Evolutionary conservation across 2,113 vertebrate genomes (phyloP), one percentile per base, ranked within the genome.

Genomic region (Oryzias javanicus): DNA sequence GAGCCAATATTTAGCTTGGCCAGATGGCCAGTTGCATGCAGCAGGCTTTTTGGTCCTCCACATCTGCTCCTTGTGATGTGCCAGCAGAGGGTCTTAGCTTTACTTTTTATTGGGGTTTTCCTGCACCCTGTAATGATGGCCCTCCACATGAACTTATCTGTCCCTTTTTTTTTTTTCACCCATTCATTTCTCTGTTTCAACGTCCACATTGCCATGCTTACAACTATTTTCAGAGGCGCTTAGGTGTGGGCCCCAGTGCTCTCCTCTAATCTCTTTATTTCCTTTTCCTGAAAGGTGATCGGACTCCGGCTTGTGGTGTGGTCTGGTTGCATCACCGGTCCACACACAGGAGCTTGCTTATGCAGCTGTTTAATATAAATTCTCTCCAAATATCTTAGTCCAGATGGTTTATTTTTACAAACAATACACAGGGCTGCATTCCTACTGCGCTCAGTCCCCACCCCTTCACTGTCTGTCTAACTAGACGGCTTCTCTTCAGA

Each of bases 351-450:
- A 92, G 92, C 94, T 93, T 97, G 95, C 94, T 98, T 95, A 89
- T 93, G 94, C 96, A 99, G 96, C 97, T 98, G 95, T 92, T 94
- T 85, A 85, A 92, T 95, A 95, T 95, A 96, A 96, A 96, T 96
- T 95, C 93, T 91, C 91, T 59, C 83, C 91, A 93, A 95, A 95
- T 94, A 91, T 94, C 95, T 94, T 94, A 72, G 91, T 93, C 90
- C 90, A 84, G 90, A 94, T 91, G 87, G 94, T 97, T 98, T 99
- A 95, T 99, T 99, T 98, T 98, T 94, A 96, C 91, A 97, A 97
- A 98, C 94, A 96, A 95, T 95, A 96, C 94, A 95, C 93, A 94
- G 89, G 83, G 88, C 74, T 67, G 82, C 92, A 92, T 95, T 95
- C 94, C 94, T 92, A 84, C 76, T 87, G 90, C 79, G 90, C 87